Base-by-base conservation (phyloP, 2,113 vertebrate species). In the Pachycephala philippinensis region DNA sequence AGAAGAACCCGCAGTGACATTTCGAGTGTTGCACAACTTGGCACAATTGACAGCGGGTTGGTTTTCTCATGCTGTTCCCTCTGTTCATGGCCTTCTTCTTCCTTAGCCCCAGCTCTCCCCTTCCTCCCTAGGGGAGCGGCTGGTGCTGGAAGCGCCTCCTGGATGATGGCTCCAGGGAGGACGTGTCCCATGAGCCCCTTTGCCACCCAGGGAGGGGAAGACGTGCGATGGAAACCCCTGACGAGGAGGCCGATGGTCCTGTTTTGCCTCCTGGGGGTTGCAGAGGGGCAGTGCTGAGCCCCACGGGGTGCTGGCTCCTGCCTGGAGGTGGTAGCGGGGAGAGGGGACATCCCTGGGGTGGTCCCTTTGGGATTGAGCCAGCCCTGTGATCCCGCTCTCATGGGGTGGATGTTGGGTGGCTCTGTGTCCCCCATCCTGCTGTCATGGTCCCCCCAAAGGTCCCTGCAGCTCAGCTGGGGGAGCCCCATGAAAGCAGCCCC, bases 11-110 rank as follows among this genome's bases (percentile, higher is more conserved):
- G 0, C 3, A 15, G 66, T 93, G 94, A 80, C 88, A 87, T 95
- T 96, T 91, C 0, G 20, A 91, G 72, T 49, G 7, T 95, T 95
- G 93, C 88, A 89, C 94, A 96, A 80, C 77, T 77, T 87, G 90
- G 77, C 65, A 49, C 83, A 80, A 10, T 13, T 83, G 83, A 76
- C 90, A 75, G 74, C 0, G 40, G 11, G 27, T 50, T 86, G 86
- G 31, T 63, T 90, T 93, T 92, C 86, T 77, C 57, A 57, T n/a
- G 59, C 60, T 78, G 50, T 59, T 86, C 45, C 60, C 86, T 88
- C 49, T 39, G 33, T 4, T 7, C 70, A 11, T 4, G 2, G 61
- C 78, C 69, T 93, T 69, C 59, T 93, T 87, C 74, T 90, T 92
- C 44, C 50, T 45, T 1, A 4, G 33, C 31, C n/a, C 53, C 15